A percentile compares a stretch with the other conserved stretches of the same genome.
Conservation (phyloP, 2,888 invertebrate species). For the Augochlorella aurata region DNA sequence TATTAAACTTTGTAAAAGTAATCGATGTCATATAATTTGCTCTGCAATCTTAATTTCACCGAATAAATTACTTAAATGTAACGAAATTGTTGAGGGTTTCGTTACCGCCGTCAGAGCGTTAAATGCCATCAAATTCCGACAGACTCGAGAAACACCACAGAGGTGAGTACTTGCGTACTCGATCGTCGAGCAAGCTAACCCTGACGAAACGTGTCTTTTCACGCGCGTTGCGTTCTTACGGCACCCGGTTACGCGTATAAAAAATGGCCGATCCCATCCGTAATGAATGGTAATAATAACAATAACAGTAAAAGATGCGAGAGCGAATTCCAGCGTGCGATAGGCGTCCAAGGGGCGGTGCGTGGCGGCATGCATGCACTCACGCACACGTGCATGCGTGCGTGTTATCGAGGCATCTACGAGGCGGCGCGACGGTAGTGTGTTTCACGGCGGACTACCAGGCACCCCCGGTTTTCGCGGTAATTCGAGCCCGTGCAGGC, state of each 20-base stretch:
- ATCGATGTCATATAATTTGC: too few relatives aligned
- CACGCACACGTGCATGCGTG: not conserved
- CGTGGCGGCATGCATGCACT: not conserved
- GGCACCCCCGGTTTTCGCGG: conserved; percentile 34
- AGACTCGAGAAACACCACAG: too few relatives aligned
- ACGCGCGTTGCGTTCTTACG: not conserved
- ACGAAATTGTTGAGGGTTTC: too few relatives aligned
- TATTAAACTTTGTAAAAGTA: too few relatives aligned
- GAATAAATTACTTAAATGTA: too few relatives aligned
- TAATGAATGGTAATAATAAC: conserved; percentile 2
- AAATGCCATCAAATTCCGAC: too few relatives aligned
- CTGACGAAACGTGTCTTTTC: too few relatives aligned
- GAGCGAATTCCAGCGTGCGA: conserved; percentile 18
- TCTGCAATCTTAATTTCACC: too few relatives aligned
- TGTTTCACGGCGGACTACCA: conserved; percentile 25
- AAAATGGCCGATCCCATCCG: not conserved
- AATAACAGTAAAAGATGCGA: not conserved
- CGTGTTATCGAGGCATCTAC: conserved; percentile 30
- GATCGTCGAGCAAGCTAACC: too few relatives aligned
- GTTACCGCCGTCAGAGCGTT: too few relatives aligned
- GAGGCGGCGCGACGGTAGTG: not conserved
- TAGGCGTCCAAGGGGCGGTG: conserved; percentile 8
- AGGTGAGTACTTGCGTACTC: too few relatives aligned
- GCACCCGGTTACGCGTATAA: not conserved
- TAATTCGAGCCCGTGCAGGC: conserved; percentile 37